Evolutionary conservation across 2,113 vertebrate species (phyloP), one percentile per base, ranked within the genome.

Genomic region (Ramphastos sulfuratus): DNA sequence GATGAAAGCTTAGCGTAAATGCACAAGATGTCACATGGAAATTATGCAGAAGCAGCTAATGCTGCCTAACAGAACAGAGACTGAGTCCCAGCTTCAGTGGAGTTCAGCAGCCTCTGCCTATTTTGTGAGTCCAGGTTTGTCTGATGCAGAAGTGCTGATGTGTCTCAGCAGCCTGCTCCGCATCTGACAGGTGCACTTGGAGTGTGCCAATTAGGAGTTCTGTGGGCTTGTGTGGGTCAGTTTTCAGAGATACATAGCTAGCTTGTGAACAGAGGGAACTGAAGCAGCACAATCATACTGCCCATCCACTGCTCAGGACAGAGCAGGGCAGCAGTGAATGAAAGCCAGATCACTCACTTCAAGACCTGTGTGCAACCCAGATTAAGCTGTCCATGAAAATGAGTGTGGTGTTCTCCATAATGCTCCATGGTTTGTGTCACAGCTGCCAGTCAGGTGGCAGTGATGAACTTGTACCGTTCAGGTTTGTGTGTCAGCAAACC

Each of bases 61-160:
- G 2, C 74, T 13, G 7, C n/a, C 35, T 90, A 58, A 64, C 46
- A 65, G 86, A 89, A 61, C 44, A 35, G 58, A 65, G 60, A 24
- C 21, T 87, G 79, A 39, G 30, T 50, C 0, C 4, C 39, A 25
- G 15, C 50, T 65, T 73, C 71, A 69, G 42, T 33, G 19, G 27
- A 31, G 30, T 46, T 82, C 3, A 89, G 79, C 77, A 81, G 21
- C 0, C 0, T 56, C 17, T 46, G 42, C 1, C 0, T 70, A 7
- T 87, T 82, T 85, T 44, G 24, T 64, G 69, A 83, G 50, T 24
- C 0, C 0, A 85, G 15, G 30, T 85, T 82, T 24, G 14, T 87
- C 65, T 85, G 82, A 25, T 1, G 2, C 63, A 30, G 15, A 82
- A 64, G 30, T 2, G 0, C 63, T 30, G 27, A 30, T 15, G 7